A percentile compares a stretch with the other conserved stretches of the same genome.
Evolutionary conservation across 2,888 invertebrate genomes (phyloP).

Genomic region (Drosophila austrosaltans): DNA sequence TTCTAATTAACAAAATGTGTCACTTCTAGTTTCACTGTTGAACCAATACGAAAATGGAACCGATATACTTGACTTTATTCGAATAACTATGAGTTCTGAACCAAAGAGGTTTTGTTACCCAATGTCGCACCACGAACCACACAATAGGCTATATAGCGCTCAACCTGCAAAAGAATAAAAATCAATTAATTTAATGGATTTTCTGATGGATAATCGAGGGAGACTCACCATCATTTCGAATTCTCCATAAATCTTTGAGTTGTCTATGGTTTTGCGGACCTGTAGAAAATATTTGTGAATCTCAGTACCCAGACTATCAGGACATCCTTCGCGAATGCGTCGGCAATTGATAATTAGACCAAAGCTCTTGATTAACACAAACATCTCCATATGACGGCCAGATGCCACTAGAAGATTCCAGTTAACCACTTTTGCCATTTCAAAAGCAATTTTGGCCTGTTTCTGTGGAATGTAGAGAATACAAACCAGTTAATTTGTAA

Average conservation of each 20-base stretch:
- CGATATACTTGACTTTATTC: no score
- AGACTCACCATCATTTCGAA: conserved; percentile 55
- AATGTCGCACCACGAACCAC: conserved; percentile 40
- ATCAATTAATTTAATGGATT: background rate
- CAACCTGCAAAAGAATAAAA: conserved; percentile 38
- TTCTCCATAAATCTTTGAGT: background rate
- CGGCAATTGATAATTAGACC: conserved; percentile 46
- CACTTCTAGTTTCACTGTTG: no score
- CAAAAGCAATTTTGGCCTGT: conserved; percentile 46
- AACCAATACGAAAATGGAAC: no score
- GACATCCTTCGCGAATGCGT: conserved; percentile 29
- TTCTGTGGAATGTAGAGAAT: background rate
- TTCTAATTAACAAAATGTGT: no score
- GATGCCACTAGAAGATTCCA: conserved; percentile 44
- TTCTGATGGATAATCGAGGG: no score
- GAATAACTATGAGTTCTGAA: background rate
- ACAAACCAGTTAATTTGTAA: no score
- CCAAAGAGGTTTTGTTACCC: conserved; percentile 10
- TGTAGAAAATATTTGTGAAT: conserved; percentile 47
- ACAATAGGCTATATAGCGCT: conserved; percentile 60
- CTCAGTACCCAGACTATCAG: conserved; percentile 13
- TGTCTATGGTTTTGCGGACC: conserved; percentile 32
- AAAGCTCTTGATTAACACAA: conserved; percentile 48
- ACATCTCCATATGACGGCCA: conserved; percentile 38
- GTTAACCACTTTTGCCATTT: conserved; percentile 46